These are phyloP conservation scores for Eublepharis macularius DNA, from an alignment of 2,113 vertebrate species.

Conservation along the genomic window DNA sequence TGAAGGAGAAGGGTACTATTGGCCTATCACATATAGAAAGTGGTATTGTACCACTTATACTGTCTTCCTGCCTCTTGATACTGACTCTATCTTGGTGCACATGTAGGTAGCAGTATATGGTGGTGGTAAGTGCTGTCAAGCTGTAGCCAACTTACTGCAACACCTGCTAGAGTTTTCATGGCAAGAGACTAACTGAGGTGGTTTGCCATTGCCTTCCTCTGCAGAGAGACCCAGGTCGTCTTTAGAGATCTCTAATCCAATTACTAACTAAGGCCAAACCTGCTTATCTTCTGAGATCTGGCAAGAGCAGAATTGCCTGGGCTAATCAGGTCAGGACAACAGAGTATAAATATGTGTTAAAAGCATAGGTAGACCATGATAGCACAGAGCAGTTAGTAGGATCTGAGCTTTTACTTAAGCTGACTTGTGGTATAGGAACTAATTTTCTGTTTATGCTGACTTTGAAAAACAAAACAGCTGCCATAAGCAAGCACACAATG, in stretches of 20 bases:
- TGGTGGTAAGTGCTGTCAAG: too few species aligned
- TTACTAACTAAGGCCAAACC: too few species aligned
- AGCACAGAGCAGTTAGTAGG: neutral
- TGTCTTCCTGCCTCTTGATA: too few species aligned
- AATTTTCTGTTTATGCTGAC: neutral
- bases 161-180: too few species aligned
- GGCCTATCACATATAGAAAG: neutral
- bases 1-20: neutral
- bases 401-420: neutral
- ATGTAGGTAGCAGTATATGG: too few species aligned
- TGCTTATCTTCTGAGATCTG: too few species aligned
- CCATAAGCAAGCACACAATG: neutral
- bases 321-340: neutral
- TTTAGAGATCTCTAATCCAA: too few species aligned
- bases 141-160: too few species aligned
- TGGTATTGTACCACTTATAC: neutral
- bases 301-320: too few species aligned
- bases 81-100: neutral
- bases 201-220: too few species aligned
- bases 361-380: neutral
- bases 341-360: neutral
- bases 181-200: too few species aligned
- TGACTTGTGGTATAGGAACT: neutral
- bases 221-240: too few species aligned
- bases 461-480: conserved; percentile 9